These are phyloP conservation scores for Cotesia vestalis DNA, from an alignment of 1,140 invertebrate genomes.

Conservation along the genomic window DNA sequence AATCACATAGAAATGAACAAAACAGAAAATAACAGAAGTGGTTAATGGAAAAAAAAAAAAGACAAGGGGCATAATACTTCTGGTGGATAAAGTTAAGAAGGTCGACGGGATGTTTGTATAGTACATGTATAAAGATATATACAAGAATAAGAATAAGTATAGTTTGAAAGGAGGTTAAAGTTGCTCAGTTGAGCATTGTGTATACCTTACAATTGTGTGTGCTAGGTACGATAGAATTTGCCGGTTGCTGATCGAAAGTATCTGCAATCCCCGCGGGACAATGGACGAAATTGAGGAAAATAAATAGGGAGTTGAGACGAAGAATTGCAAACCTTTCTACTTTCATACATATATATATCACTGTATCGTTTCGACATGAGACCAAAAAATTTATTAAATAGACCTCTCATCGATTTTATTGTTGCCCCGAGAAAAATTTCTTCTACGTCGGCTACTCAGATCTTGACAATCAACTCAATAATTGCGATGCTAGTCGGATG, in stretches of 20 bases:
- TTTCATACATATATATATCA: background rate
- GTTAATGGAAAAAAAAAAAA: too few relatives aligned
- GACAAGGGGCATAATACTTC: too few relatives aligned
- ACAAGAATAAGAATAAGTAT: background rate
- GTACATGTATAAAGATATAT: background rate
- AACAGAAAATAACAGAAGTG: too few relatives aligned
- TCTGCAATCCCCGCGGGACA: constrained; percentile 33
- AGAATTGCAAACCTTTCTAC: constrained; percentile 33
- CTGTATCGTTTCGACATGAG: background rate
- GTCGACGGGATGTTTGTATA: background rate
- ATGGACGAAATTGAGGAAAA: constrained; percentile 27
- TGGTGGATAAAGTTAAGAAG: constrained; percentile 20
- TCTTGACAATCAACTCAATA: too few relatives aligned
- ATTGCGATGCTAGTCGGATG: too few relatives aligned
- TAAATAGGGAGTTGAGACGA: constrained; percentile 29
- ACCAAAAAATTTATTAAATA: background rate
- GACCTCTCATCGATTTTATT: too few relatives aligned
- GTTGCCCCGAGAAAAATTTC: too few relatives aligned
- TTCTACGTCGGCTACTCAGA: background rate
- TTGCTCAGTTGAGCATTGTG: constrained; percentile 30
- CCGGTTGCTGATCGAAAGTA: constrained; percentile 26
- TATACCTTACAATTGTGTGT: constrained; percentile 26
- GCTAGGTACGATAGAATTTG: constrained; percentile 34
- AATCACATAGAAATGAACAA: too few relatives aligned
- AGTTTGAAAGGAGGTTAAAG: constrained; percentile 28